Evolutionary conservation across 1,140 invertebrate species (phyloP), one percentile per base, ranked within the genome.

Genomic region (Paraescarpia echinospica): DNA sequence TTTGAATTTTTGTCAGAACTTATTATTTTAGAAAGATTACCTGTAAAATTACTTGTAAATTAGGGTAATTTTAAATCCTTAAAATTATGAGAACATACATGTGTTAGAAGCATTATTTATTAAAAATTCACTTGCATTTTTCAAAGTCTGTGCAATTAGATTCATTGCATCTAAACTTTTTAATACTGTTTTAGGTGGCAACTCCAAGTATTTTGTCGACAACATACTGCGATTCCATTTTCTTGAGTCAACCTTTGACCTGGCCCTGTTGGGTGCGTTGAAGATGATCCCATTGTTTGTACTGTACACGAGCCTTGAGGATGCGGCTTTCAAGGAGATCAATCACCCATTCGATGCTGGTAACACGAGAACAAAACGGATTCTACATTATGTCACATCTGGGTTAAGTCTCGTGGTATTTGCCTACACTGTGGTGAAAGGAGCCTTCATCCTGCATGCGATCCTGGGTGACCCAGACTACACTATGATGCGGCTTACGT

Each of bases 161-260:
- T 89, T 89, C 59, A 92, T 91, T 0, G 59, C 31, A 8, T 33
- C 33, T 93, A 31, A 77, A 27, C 59, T 77, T 31, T 41, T 77
- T 27, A 77, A 31, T 77, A 77, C 59, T 92, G 91, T 90, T 93
- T 92, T 92, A 96, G 95, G 95, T 93, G 95, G 95, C 51, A 92
- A 94, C 91, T 93, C 94, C 18, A 91, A 95, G 34, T 96, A 96
- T 91, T 95, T 95, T 93, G 94, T 95, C 8, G 93, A 95, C 92
- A 95, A 94, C 93, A 94, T 96, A 51, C 77, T 93, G 22, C 35
- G 94, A 59, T 96, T 94, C 91, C 93, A 95, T n/a, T 91, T 95
- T 59, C 93, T 88, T 18, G 92, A 94, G 33, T 95, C 95, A 6
- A 95, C 95, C 14, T 96, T 96, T 94, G 95, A 96, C 93, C 92